Conservation (phyloP, 2,888 invertebrate genomes). For the Nowickia ferox region DNA sequence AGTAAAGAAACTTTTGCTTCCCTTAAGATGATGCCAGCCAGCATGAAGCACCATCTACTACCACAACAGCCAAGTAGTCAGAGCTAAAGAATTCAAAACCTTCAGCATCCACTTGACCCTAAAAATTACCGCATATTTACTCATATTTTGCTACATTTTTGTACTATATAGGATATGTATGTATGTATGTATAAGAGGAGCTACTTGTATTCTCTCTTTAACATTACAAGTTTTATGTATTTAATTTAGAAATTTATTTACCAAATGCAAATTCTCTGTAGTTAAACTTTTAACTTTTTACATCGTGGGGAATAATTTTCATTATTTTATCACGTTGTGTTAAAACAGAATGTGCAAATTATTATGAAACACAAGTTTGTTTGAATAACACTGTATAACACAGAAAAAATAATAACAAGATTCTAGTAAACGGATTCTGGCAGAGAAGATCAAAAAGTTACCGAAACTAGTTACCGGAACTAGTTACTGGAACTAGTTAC, state of each 20-base stretch:
- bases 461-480: no score
- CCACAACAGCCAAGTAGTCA: conserved; percentile 19
- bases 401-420: no score
- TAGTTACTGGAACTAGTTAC: no score
- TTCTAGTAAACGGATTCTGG: no score
- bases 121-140: conserved; percentile 12
- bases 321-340: conserved; percentile 42
- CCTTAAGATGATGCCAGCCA: conserved; percentile 35
- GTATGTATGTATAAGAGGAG: not conserved
- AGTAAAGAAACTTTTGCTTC: conserved; percentile 38
- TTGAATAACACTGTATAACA: not conserved
- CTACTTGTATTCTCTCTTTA: conserved; percentile 10
- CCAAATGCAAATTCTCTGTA: conserved; percentile 54
- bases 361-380: conserved; percentile 1
- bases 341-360: conserved; percentile 15
- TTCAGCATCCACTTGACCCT: conserved; percentile 64
- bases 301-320: conserved; percentile 64
- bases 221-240: conserved; percentile 55
- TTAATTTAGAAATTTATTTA: conserved; percentile 69
- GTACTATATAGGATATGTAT: not conserved
- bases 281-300: conserved; percentile 63
- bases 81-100: conserved; percentile 51
- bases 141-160: not conserved
- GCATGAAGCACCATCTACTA: conserved; percentile 11
- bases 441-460: no score